phyloP scores from a whole-genome alignment of 2,113 vertebrate genomes.

The Furnarius figulus region DNA sequence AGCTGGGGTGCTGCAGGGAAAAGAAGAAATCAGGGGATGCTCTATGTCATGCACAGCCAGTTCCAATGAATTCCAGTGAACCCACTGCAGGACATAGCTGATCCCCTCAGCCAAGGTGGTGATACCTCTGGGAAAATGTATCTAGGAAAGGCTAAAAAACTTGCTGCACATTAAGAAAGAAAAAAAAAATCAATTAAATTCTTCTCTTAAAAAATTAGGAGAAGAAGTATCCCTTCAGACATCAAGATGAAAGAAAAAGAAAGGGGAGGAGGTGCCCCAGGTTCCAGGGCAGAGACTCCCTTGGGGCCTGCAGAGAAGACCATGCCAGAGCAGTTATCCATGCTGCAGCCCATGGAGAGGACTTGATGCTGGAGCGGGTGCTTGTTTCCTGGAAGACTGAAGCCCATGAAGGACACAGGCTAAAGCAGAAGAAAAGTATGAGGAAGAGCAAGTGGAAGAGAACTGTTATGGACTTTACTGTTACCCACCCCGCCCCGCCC shows the following conservation, averaged over 20 bases:
- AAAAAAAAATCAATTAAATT: neutral
- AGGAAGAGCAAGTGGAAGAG: neutral
- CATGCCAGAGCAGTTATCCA: neutral
- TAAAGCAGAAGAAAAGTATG: neutral
- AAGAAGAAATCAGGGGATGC: neutral
- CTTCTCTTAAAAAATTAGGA: too few species aligned
- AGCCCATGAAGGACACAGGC: neutral
- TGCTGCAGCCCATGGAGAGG: neutral
- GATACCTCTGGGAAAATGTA: neutral
- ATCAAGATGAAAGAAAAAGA: neutral
- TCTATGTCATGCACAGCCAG: neutral
- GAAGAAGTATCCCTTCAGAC: neutral
- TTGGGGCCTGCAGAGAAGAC: neutral
- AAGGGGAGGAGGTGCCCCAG: neutral
- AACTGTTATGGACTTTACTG: neutral
- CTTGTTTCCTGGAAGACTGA: neutral
- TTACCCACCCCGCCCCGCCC: neutral
- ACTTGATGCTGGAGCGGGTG: neutral
- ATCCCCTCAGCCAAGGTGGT: neutral
- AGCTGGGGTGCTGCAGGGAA: neutral
- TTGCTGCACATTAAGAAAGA: neutral
- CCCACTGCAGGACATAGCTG: neutral
- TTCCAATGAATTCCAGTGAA: neutral
- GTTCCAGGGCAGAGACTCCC: neutral
- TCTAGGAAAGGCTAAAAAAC: neutral